Base-by-base conservation (phyloP, 2,113 vertebrate species). In the Baryphthengus martii region DNA sequence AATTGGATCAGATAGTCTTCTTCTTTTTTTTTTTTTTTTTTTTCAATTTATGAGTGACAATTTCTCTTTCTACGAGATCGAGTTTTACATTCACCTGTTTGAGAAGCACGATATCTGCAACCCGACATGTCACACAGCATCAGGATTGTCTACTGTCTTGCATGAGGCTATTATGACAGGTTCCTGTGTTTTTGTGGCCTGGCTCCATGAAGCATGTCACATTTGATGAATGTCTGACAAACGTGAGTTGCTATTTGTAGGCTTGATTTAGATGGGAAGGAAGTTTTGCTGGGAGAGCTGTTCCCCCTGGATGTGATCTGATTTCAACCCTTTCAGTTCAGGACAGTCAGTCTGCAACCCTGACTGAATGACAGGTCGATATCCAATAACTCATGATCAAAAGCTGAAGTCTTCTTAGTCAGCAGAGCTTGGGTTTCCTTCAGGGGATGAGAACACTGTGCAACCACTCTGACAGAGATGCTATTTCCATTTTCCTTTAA, bases 351-450 rank as follows among this genome's bases (percentile, higher is more conserved):
- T 92, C 73, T 93, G 65, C 90, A 96, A 93, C 74, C 93, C 84
- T 94, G 82, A 90, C 91, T 97, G 97, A 98, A 91, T 97, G 97
- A 97, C 16, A 87, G 96, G 87, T 98, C 97, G 59, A 97, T 98
- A 97, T 97, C 92, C 97, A 98, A 97, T 97, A 98, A 96, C 88
- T 97, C 93, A 86, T 96, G 96, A 97, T 98, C 97, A 98, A 97
- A 98, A 95, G 90, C 96, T 95, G 85, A 97, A 97, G 94, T 94
- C 89, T 93, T 97, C 96, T 97, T 95, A 97, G 95, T 98, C 97
- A 98, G 97, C 98, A 97, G 78, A 96, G 81, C 91, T 28, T 86
- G 92, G 91, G 52, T 90, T 97, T 97, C 97, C 96, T 98, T 98
- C 79, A 77, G 96, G 97, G 98, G 73, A 94, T 97, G 88, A 94